Evolutionary conservation across 2,113 vertebrate species (phyloP), one percentile per base, ranked within the genome.

Genomic region (Ptilonorhynchus violaceus): DNA sequence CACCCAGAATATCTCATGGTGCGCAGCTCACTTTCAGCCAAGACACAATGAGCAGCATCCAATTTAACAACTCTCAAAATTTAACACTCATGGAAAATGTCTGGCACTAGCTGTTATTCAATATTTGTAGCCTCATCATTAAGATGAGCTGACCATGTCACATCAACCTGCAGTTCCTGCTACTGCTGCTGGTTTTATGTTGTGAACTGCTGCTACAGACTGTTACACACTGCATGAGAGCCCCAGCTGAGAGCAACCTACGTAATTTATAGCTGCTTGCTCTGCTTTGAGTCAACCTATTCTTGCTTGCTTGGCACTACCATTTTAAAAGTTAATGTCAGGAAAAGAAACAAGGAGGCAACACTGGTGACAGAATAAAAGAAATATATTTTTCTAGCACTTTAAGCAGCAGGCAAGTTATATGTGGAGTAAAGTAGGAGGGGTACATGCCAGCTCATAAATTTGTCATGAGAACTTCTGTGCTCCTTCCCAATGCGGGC

Each of bases 371-470:
- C 52, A 90, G 85, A 94, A 73, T 67, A 96, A 95, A 94, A 96
- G 44, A 96, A 91, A 77, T 93, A 94, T 90, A 86, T 91, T 93
- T 97, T 96, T 89, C 91, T 84, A 88, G 55, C 56, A 22, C 35
- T 81, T 92, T 91, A 90, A 88, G 84, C 69, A 79, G 55, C 74
- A 92, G 27, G 64, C 9, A 14, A 95, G 37, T 72, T 77, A 76
- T 68, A 86, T 23, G 55, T 15, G 64, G 72, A 94, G 35, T 82
- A 96, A 93, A 95, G 66, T 27, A 79, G 86, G 76, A 94, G 81
- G 50, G 47, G 30, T 64, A 85, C 42, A 50, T 37, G 67, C 6
- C 35, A 78, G 49, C 52, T 90, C 50, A 85, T 88, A 96, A 95
- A 93, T 91, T 74, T 95, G 64, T 72, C 60, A 85, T 44, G 20